Base-by-base conservation (phyloP, 2,888 invertebrate genomes). In the Cinara cedri region DNA sequence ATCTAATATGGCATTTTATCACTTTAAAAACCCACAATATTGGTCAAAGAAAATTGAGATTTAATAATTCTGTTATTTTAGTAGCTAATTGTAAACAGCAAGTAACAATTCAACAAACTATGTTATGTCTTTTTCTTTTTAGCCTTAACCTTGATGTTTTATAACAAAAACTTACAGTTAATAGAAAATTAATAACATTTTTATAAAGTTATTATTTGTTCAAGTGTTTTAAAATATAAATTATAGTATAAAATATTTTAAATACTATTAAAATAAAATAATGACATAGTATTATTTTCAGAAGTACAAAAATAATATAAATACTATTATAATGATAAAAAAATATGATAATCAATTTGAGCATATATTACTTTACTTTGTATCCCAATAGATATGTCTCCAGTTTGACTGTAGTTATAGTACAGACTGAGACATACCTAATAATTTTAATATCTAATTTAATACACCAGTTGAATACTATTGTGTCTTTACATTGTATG, bases 271-370 rank as follows among this genome's bases (percentile, higher is more conserved):
- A 19, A 72, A 57, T 72, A 24, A n/a, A 44, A 71, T 42, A 55
- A 71, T 44, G 16, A 44, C 24, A 71, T 44, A 44, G 24, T 57
- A 57, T 57, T 72, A 24, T 21, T 57, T 72, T 57, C 21, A 16
- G 60, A 60, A 34, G 19, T 72, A 72, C 26, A 60, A 60, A 72
- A 72, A 76, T 74, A 74, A 76, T 63, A 75, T 51, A 75, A 44
- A n/a, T 24, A 19, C 55, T 62, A 46, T 62, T 76, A 66, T 55
- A 57, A 55, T 71, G 34, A 34, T 21, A 44, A 65, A 74, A 74
- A 76, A 74, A 76, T 76, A 66, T 44, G 55, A 66, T 55, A 44
- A 66, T 60, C 13, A 55, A 66, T 66, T 76, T 66, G n/a, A 66
- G 46, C 42, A 66, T 34, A 55, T 49, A 11, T 3, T 16, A 34